Base-by-base conservation (phyloP, 2,797 vertebrate genomes). In the Adelosebastes latens region DNA sequence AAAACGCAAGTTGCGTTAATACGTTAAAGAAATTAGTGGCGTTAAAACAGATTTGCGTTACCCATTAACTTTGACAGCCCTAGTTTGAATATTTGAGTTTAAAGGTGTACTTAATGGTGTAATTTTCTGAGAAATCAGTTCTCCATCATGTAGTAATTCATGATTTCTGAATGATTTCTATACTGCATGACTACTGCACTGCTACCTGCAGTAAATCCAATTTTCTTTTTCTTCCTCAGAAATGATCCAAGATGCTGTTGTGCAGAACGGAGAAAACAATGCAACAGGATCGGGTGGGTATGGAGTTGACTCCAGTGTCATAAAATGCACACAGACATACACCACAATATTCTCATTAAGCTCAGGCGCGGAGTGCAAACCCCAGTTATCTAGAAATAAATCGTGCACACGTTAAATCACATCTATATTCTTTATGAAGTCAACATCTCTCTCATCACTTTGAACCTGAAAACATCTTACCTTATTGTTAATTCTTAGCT, bases 231-330 rank as follows among this genome's bases (percentile, higher is more conserved):
- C 60, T 39, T 72, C 32, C 62, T 75, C 87, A 94, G 93, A 90
- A 61, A 72, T 67, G 8, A n/a, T 55, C 68, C 77, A 68, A 36
- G 74, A 52, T 65, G 56, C 20, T n/a, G 60, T 84, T 58, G 11
- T 89, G 65, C 87, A 88, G 75, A 94, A 94, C 3, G 90, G 92
- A 71, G 83, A 88, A 42, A 80, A 60, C 29, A 62, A 62, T 22
- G 16, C 66, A 55, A 8, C 29, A 10, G 53, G 16, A 75, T 53
- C 13, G 52, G 79, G 92, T 94, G 59, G 63, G 89, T 76, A 49
- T 9, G 6, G 20, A 61, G 42, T 8, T 58, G 11, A 66, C 53
- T 60, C 1, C 2, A 12, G 13, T 71, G 18, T 75, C 39, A 49
- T 18, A 55, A 75, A 56, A 60, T 14, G 16, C 55, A 27, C 22